Conservation (phyloP, 2,113 vertebrate genomes). For the Puma concolor region DNA sequence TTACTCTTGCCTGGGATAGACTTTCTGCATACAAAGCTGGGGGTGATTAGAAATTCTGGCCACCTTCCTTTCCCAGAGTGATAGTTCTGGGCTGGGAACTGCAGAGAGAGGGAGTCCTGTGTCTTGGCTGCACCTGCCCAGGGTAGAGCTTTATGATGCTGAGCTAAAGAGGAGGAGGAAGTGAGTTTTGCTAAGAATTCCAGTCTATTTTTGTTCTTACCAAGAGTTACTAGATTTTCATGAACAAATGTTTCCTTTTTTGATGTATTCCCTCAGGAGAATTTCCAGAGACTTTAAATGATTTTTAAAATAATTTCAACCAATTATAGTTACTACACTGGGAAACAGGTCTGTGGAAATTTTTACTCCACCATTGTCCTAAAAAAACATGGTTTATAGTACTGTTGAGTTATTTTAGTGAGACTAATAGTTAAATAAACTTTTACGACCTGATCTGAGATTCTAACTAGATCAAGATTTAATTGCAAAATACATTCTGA, state of each 20-base stretch:
- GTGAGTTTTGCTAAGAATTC: constrained; percentile 18
- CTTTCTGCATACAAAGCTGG: not conserved
- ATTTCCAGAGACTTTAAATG: constrained; percentile 13
- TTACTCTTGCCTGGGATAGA: not conserved
- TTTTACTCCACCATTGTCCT: not conserved
- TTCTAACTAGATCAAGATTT: not conserved
- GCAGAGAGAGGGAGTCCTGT: not conserved
- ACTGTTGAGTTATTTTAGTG: constrained; percentile 10
- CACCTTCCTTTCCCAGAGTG: not conserved
- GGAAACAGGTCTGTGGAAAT: not conserved
- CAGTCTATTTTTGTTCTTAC: not conserved
- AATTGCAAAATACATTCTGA: constrained; percentile 12
- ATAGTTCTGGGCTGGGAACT: not conserved
- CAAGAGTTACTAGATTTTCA: not conserved
- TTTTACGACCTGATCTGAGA: not conserved
- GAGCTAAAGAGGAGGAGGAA: not conserved
- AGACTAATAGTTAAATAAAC: not conserved
- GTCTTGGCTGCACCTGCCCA: not conserved
- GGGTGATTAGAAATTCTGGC: not conserved
- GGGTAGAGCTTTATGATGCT: not conserved
- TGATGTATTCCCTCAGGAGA: not conserved
- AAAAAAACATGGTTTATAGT: not conserved
- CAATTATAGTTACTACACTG: not conserved
- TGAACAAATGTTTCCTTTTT: not conserved
- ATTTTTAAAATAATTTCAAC: not conserved